Base-by-base conservation (phyloP, 1,140 invertebrate genomes). In the Olivierus martensii region DNA sequence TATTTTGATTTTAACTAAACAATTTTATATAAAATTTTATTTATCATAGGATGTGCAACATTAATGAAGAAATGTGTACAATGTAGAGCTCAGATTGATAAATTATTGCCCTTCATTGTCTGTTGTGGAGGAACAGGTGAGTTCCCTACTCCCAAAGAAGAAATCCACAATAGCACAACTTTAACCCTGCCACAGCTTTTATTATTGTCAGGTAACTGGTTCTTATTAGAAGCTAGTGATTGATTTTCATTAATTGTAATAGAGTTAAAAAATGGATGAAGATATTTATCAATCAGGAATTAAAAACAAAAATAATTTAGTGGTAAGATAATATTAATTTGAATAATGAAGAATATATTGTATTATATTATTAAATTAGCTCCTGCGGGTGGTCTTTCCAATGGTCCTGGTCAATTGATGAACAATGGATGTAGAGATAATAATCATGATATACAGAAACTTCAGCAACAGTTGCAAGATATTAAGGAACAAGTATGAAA, bases 11-110 rank as follows among this genome's bases (percentile, higher is more conserved):
- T 39, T 12, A 39, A 39, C 38, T 17, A 39, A 39, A n/a, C n/a
- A n/a, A 17, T 12, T 39, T 39, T 17, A 12, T 12, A 39, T 17
- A 39, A 39, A 39, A 12, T 39, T 46, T 50, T 7, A 22, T n/a
- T 46, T 58, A 38, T 44, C 45, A 14, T 47, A 64, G 81, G 79
- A 59, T 96, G 91, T 73, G 85, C 90, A 49, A 79, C 81, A 47
- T 75, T 95, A 47, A 93, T 95, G 87, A 92, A 93, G 73, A 96
- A 94, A 71, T 97, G 92, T 74, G 87, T 95, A 1, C 79, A 89
- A 62, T 97, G 92, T 68, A 77, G 91, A 57, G 79, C 84, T 9
- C 83, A 85, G 62, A 90, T 95, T 63, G 86, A 87, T 56, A 77
- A 80, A 63, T 80, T 83, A 67, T 68, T 79, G 46, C 77, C 78